Base-by-base conservation (phyloP, 2,888 invertebrate genomes). In the Gymnocheta viridis region DNA sequence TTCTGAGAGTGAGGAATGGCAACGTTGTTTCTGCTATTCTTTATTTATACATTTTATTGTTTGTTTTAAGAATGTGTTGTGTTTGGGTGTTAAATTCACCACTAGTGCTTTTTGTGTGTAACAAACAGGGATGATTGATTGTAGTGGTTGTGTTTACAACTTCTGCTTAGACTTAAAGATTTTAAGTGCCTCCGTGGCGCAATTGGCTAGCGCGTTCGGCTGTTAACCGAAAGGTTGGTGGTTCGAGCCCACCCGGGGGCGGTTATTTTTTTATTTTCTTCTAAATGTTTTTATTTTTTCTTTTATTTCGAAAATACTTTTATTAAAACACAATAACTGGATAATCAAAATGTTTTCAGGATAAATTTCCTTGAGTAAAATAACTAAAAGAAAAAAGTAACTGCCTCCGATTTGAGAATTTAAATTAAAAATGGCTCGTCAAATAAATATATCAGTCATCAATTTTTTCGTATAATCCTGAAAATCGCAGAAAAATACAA, bases 221-320 rank as follows among this genome's bases (percentile, higher is more conserved):
- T 97, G 97, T 97, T 97, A 97, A 97, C 97, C 97, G 96, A 97
- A 97, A 97, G 97, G 97, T 97, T 96, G 97, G 96, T 97, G 97
- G 97, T 97, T 97, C 97, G 95, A 97, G 96, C 95, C 97, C 96
- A 96, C 96, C 96, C 96, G 96, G 96, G 96, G 96, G 96, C 96
- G 96, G 0, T 70, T 76, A 79, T 94, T 93, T 92, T 91, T 87
- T 70, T 70, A 76, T 82, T 70, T 44, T n/a, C n/a, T 60, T 47
- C 29, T 6, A 22, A 35, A 24, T 41, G 0, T 27, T 62, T n/a
- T 2, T 22, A n/a, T n/a, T n/a, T n/a, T n/a, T n/a, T n/a, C n/a
- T n/a, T n/a, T n/a, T n/a, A n/a, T n/a, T n/a, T n/a, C n/a, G n/a
- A n/a, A n/a, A n/a, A n/a, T n/a, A n/a, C n/a, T n/a, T n/a, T n/a